Percentiles rank a stretch among this genome's conserved stretches.
Evolutionary conservation across 2,888 invertebrate species (phyloP).

Genomic region (Lasioglossum oenotherae): DNA sequence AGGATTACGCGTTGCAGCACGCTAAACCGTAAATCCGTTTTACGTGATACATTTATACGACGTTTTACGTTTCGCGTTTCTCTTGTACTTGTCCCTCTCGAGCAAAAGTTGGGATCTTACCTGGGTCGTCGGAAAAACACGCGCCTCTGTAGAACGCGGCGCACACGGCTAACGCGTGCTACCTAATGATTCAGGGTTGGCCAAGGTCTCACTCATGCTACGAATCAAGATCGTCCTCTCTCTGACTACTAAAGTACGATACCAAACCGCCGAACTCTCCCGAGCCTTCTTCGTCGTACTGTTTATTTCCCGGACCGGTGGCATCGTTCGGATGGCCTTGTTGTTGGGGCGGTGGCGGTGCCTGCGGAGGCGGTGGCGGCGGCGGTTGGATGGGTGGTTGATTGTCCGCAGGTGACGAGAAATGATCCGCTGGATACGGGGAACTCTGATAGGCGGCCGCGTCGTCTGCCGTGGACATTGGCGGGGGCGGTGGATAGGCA

Average conservation of each 20-base stretch:
- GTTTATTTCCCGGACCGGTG: constrained; percentile 75
- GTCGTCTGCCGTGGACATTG: constrained; percentile 83
- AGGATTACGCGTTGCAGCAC: constrained; percentile 46
- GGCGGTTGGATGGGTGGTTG: constrained; percentile 70
- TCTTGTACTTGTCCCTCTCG: constrained; percentile 60
- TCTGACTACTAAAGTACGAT: constrained; percentile 96
- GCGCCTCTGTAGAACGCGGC: background rate
- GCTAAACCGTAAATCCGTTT: constrained; percentile 3
- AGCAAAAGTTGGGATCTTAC: constrained; percentile 68
- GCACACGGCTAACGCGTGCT: constrained; percentile 22
- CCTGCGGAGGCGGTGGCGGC: constrained; percentile 64
- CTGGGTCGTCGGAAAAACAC: constrained; percentile 38
- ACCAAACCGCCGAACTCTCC: constrained; percentile 96
- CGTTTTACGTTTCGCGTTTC: constrained; percentile 30
- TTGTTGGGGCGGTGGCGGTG: constrained; percentile 56
- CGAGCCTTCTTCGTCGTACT: constrained; percentile 85
- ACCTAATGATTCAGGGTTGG: constrained; percentile 74
- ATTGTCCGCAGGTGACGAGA: constrained; percentile 70
- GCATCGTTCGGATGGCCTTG: constrained; percentile 66
- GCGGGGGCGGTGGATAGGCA: constrained; percentile 84
- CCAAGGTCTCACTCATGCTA: constrained; percentile 86
- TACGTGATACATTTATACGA: constrained; percentile 29
- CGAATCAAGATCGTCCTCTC: constrained; percentile 94
- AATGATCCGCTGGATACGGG: constrained; percentile 78
- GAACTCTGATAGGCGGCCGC: constrained; percentile 84